phyloP scores from a whole-genome alignment of 2,797 vertebrate genomes.

The Echiichthys vipera region DNA sequence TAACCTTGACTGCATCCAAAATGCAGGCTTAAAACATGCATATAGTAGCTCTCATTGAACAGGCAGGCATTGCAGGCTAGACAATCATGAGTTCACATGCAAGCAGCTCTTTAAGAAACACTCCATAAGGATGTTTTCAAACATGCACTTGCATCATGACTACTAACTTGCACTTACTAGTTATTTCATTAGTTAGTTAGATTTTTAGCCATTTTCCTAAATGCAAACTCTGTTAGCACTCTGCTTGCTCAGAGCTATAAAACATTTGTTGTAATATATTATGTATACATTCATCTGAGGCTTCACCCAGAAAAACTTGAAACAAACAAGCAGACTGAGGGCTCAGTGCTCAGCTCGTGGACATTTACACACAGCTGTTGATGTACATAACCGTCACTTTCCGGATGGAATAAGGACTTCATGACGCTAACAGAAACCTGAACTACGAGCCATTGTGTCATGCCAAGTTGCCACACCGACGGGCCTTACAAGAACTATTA shows the following conservation, averaged over 20 bases:
- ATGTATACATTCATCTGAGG: conserved; percentile 31
- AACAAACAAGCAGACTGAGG: conserved; percentile 15
- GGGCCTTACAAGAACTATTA: conserved; percentile 40
- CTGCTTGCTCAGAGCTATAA: background rate
- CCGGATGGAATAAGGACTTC: conserved; percentile 13
- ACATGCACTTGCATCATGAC: conserved; percentile 21
- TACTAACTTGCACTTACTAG: conserved; percentile 40
- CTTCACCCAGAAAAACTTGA: conserved; percentile 47
- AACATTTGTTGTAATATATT: conserved; percentile 18
- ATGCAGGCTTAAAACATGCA: conserved; percentile 9
- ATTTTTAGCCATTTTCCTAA: conserved; percentile 4
- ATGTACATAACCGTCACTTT: background rate
- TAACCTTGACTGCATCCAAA: conserved; percentile 11
- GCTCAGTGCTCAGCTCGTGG: conserved; percentile 12
- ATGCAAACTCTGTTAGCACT: background rate
- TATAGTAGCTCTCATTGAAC: conserved; percentile 21
- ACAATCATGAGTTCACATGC: conserved; percentile 18
- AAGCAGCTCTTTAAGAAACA: background rate
- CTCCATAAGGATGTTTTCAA: conserved; percentile 1
- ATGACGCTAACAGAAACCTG: background rate
- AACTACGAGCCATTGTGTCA: conserved; percentile 13
- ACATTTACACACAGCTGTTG: conserved; percentile 10
- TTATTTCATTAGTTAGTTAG: conserved; percentile 10
- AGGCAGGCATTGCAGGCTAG: background rate
- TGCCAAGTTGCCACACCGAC: conserved; percentile 11